These are phyloP conservation scores for Pyrocephalus nanus DNA, from an alignment of 2,797 vertebrate species.

Conservation along the genomic window DNA sequence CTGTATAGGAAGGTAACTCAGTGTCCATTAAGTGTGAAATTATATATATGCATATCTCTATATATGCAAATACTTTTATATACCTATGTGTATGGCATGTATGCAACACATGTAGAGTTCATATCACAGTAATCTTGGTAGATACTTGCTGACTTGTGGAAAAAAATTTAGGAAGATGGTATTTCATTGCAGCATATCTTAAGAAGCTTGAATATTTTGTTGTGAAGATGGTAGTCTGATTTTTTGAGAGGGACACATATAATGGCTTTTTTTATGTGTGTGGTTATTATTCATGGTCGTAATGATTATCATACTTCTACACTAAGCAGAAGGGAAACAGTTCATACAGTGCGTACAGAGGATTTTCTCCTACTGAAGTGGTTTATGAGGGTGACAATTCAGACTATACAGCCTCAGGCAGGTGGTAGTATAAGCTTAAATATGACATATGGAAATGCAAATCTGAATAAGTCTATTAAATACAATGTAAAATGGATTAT, in stretches of 20 bases:
- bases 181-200: neutral
- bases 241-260: neutral
- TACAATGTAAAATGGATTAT: constrained; percentile 20
- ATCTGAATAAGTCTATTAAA: constrained; percentile 41
- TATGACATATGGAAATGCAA: constrained; percentile 14
- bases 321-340: neutral
- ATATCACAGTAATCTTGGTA: neutral
- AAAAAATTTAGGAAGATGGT: neutral
- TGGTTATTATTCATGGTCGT: neutral
- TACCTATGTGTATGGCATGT: fast-evolving
- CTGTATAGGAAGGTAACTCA: neutral
- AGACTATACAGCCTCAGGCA: constrained; percentile 37
- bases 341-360: neutral
- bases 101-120: neutral
- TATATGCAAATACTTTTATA: neutral
- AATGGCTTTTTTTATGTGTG: neutral
- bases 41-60: neutral
- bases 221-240: neutral
- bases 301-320: neutral
- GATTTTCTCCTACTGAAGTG: constrained; percentile 15
- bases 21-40: neutral
- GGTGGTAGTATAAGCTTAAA: constrained; percentile 49
- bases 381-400: neutral
- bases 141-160: neutral
- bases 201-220: neutral